A percentile compares a stretch with the other conserved stretches of the same genome.
Conservation (phyloP, 2,888 invertebrate genomes). For the Prosopocoilus inquinatus region DNA sequence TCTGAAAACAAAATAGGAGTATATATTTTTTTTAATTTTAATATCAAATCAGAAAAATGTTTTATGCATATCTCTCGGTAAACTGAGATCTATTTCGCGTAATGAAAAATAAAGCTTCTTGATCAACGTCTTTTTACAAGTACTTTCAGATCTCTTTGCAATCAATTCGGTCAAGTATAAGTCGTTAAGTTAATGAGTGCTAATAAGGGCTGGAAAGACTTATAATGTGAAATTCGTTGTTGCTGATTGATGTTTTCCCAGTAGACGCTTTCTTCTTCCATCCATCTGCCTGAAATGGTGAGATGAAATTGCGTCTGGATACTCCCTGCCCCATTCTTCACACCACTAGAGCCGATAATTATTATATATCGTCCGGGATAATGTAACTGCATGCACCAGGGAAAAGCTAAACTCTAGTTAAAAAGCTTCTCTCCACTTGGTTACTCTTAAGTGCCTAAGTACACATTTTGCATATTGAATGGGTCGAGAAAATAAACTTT, state of each 20-base stretch:
- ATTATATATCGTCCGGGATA: background rate
- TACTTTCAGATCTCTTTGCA: background rate
- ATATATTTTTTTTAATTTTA: no score
- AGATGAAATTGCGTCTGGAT: background rate
- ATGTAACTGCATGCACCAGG: background rate
- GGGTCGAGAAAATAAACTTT: background rate
- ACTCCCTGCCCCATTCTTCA: background rate
- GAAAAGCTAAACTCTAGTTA: background rate
- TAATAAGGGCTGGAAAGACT: background rate
- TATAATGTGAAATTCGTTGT: background rate
- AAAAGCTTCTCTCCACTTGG: background rate
- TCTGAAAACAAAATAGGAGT: no score
- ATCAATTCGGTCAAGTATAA: background rate
- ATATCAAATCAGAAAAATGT: no score
- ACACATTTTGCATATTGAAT: conserved; percentile 1
- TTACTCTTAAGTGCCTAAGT: conserved; percentile 1
- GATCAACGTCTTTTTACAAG: no score
- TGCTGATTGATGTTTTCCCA: background rate
- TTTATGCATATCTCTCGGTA: no score
- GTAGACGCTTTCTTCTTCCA: background rate
- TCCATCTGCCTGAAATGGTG: background rate
- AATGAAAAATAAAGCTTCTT: no score
- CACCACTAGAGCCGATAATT: background rate
- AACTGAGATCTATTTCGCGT: no score
- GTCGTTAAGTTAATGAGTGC: background rate